A percentile compares a stretch with the other conserved stretches of the same genome.
phyloP scores from a whole-genome alignment of 2,888 invertebrate species.

The Parasteatoda lunata region DNA sequence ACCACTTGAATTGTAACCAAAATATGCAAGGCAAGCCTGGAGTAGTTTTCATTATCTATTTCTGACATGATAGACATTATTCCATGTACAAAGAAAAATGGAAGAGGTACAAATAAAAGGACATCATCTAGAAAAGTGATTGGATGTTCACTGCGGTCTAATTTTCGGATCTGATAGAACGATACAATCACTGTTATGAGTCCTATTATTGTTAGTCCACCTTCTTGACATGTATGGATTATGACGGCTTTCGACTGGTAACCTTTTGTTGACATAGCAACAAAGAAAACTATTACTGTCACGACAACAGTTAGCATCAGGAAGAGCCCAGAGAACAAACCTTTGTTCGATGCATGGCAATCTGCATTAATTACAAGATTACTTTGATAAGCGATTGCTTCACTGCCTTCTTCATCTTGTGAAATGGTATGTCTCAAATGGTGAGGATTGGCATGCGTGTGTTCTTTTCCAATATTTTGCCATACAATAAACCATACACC shows the following conservation, averaged over 20 bases:
- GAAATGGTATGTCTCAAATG: constrained; percentile 60
- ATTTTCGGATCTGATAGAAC: constrained; percentile 80
- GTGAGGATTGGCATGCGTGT: constrained; percentile 56
- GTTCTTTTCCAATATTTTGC: constrained; percentile 80
- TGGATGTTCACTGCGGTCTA: constrained; percentile 80
- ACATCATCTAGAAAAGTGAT: constrained; percentile 81
- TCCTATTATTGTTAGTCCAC: constrained; percentile 78
- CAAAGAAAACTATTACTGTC: constrained; percentile 80
- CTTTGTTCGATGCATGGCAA: constrained; percentile 85
- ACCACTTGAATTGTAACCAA: constrained; percentile 80
- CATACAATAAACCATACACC: constrained; percentile 85
- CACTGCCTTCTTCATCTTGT: constrained; percentile 67
- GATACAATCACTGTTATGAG: constrained; percentile 79
- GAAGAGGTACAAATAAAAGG: constrained; percentile 82
- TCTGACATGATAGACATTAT: constrained; percentile 76
- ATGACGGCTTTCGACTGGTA: constrained; percentile 69
- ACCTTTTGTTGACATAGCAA: constrained; percentile 77
- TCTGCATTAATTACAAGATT: constrained; percentile 80
- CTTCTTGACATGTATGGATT: constrained; percentile 75
- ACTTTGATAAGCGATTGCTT: constrained; percentile 70
- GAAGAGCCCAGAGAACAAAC: constrained; percentile 82
- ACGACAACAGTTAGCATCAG: constrained; percentile 79
- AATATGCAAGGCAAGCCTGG: constrained; percentile 60
- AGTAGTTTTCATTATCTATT: constrained; percentile 32
- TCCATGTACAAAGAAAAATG: constrained; percentile 83